Percentiles rank a stretch among this genome's conserved stretches.
These are phyloP conservation scores for Alligator mississippiensis DNA, from an alignment of 2,113 vertebrate species.

Conservation along the genomic window DNA sequence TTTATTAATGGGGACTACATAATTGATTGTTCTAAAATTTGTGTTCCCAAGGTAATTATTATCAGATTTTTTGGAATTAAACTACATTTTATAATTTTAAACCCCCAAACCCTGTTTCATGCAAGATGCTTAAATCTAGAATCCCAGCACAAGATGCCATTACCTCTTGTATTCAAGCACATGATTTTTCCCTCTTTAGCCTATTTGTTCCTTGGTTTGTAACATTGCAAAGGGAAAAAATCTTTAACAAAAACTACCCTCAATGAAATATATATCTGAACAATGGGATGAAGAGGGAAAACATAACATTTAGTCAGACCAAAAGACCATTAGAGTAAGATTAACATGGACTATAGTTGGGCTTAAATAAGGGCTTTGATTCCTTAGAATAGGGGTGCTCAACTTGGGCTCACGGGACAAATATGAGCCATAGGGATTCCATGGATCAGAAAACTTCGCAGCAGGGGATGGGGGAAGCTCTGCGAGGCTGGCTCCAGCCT, in stretches of 20 bases:
- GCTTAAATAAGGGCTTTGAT: not conserved
- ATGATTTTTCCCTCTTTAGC: not conserved
- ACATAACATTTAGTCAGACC: not conserved
- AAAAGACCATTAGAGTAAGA: not conserved
- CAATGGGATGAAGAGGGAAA: not conserved
- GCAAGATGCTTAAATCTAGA: too few relatives aligned
- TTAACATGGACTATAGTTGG: not conserved
- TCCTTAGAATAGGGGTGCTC: not conserved
- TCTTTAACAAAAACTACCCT: slow-evolving; percentile 12
- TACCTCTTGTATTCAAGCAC: not conserved
- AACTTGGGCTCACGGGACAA: too few relatives aligned
- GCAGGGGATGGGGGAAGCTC: too few relatives aligned
- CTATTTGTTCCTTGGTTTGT: not conserved
- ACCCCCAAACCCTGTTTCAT: too few relatives aligned
- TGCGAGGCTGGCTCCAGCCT: too few relatives aligned
- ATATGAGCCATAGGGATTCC: too few relatives aligned
- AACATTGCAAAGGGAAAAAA: not conserved
- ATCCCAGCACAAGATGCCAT: too few relatives aligned
- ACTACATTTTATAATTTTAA: too few relatives aligned
- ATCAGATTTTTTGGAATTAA: too few relatives aligned
- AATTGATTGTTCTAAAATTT: not conserved
- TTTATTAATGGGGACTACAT: not conserved
- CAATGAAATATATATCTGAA: not conserved
- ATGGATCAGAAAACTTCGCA: too few relatives aligned
- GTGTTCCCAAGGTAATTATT: too few relatives aligned